Conservation (phyloP, 2,888 invertebrate genomes). For the Patella ulyssiponensis region DNA sequence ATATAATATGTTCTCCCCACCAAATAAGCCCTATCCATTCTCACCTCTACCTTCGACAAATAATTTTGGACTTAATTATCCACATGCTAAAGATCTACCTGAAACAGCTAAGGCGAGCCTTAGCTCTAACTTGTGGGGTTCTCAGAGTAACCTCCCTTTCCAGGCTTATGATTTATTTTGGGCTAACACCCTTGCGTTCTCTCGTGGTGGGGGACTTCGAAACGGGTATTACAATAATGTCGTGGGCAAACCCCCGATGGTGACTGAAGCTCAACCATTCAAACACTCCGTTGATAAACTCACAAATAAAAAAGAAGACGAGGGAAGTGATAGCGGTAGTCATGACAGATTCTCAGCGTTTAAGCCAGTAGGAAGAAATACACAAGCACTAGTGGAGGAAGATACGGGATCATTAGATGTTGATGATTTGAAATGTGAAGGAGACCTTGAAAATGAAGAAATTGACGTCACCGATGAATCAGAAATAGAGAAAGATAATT, state of each 20-base stretch:
- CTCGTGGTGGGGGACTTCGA: constrained; percentile 23
- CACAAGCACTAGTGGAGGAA: constrained; percentile 14
- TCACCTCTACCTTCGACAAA: constrained; percentile 39
- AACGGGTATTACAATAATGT: constrained; percentile 24
- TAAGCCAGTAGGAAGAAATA: constrained; percentile 30
- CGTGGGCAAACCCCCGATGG: constrained; percentile 11
- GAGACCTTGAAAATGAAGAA: constrained; percentile 33
- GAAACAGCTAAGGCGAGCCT: constrained; percentile 31
- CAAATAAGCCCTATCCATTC: constrained; percentile 47
- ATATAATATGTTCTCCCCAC: constrained; percentile 48
- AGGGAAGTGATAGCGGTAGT: constrained; percentile 22
- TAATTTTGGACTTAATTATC: constrained; percentile 44
- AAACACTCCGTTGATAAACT: constrained; percentile 16
- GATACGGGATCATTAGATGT: constrained; percentile 13
- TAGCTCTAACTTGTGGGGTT: constrained; percentile 36
- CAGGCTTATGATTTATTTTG: constrained; percentile 54
- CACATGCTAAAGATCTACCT: constrained; percentile 40
- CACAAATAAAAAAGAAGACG: constrained; percentile 11
- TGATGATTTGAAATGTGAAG: constrained; percentile 24
- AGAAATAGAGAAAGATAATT: constrained; percentile 35
- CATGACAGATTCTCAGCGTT: constrained; percentile 45
- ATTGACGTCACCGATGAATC: constrained; percentile 44
- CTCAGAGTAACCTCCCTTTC: constrained; percentile 43
- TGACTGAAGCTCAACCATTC: constrained; percentile 4
- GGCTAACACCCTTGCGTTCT: constrained; percentile 43